phyloP scores from a whole-genome alignment of 2,113 vertebrate genomes.

The Australoheros scitulus region DNA sequence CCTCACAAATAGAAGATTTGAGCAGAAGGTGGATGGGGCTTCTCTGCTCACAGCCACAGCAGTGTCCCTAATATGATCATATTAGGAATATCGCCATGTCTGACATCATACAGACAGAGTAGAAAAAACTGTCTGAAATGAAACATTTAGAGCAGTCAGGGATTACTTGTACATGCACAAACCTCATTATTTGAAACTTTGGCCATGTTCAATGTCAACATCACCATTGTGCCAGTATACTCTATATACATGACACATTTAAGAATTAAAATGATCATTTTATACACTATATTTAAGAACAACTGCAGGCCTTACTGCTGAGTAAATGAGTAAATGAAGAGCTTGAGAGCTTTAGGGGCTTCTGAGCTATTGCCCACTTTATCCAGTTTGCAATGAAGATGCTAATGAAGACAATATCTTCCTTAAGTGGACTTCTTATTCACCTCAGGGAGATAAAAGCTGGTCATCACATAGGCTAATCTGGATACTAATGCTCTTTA shows the following conservation, averaged over 20 bases:
- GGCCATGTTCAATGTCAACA: background rate
- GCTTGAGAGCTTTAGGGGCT: background rate
- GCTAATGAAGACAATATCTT: background rate
- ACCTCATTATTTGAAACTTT: background rate
- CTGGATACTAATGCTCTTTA: slow-evolving; percentile 4
- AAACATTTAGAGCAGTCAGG: background rate
- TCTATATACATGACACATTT: background rate
- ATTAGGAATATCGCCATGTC: background rate
- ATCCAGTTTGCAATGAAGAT: background rate
- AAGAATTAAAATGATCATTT: no score
- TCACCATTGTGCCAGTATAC: background rate
- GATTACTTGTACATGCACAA: background rate
- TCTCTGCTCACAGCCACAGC: background rate
- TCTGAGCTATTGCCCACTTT: background rate
- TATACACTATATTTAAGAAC: background rate
- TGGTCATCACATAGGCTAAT: slow-evolving; percentile 3
- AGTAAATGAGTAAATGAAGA: background rate
- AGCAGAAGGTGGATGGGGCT: background rate
- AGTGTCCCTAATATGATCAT: background rate
- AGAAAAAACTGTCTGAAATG: background rate
- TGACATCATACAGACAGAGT: background rate
- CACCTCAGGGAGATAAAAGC: background rate
- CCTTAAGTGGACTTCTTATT: background rate
- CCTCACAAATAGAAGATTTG: background rate
- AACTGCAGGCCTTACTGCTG: background rate